Conservation (phyloP, 2,113 vertebrate genomes). For the Orientallactaga bullata region DNA sequence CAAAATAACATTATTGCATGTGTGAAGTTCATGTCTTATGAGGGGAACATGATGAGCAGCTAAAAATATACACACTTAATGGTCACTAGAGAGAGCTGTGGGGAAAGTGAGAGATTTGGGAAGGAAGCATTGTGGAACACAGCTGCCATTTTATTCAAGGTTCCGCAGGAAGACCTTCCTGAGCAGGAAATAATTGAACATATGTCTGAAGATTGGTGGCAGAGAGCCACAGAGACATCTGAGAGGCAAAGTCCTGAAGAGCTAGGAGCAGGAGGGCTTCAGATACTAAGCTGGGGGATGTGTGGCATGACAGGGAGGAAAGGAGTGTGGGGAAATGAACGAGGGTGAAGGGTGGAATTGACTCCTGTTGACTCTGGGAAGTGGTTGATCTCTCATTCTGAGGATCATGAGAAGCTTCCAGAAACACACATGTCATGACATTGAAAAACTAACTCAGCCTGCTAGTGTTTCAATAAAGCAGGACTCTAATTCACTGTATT, state of each 20-base stretch:
- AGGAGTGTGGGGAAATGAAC: neutral
- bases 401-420: neutral
- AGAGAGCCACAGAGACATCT: no score
- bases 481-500: neutral
- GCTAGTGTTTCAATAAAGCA: neutral
- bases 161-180: neutral
- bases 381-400: neutral
- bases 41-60: neutral
- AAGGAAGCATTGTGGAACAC: neutral
- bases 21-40: neutral
- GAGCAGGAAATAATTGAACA: neutral
- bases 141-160: neutral
- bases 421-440: neutral
- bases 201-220: neutral
- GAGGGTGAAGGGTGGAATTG: neutral
- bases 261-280: no score
- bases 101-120: neutral
- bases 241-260: neutral
- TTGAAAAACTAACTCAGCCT: neutral
- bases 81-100: neutral
- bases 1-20: neutral
- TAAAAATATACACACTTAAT: neutral
- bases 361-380: neutral
- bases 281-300: neutral
- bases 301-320: neutral